Base-by-base conservation (phyloP, 2,797 vertebrate genomes). In the Adelosebastes latens region DNA sequence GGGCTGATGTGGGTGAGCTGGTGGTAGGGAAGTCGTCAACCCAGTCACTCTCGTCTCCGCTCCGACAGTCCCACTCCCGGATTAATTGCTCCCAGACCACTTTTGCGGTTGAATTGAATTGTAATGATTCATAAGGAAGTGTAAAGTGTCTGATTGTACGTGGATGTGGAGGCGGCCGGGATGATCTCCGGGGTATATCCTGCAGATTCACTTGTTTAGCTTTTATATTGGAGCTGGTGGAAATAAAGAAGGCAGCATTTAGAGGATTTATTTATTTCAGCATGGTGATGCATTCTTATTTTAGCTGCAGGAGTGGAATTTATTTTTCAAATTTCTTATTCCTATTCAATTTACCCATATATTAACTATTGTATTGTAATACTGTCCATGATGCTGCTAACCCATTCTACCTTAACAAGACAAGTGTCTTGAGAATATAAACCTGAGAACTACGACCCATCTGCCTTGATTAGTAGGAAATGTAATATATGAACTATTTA, bases 11-110 rank as follows among this genome's bases (percentile, higher is more conserved):
- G 93, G 93, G 91, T 90, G 92, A 94, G 93, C 87, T 81, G 88
- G 84, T 86, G 91, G 85, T 84, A 56, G 88, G 25, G 84, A 80
- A 92, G 88, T 93, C 91, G 81, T 92, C 93, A 87, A 86, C 90
- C 92, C 89, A 81, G 92, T 92, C 90, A 81, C 87, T 89, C 75
- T 83, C 67, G 83, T 88, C 89, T 92, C 74, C 66, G 80, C 92
- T 87, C 82, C 75, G 80, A 88, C 90, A 85, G 83, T 82, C 87
- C 72, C 84, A 55, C 87, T 89, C 83, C 59, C 74, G 80, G 85
- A 93, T 93, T 93, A 94, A 95, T 94, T 94, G 93, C 92, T 93
- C 92, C 90, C 88, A 59, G 85, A 83, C 87, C 87, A 87, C 86
- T 92, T 93, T 89, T 94, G 91, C 74, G 84, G 90, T 91, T 81